Evolutionary conservation across 2,888 invertebrate species (phyloP), one percentile per base, ranked within the genome.

Genomic region (Hypselothyrea guttata): DNA sequence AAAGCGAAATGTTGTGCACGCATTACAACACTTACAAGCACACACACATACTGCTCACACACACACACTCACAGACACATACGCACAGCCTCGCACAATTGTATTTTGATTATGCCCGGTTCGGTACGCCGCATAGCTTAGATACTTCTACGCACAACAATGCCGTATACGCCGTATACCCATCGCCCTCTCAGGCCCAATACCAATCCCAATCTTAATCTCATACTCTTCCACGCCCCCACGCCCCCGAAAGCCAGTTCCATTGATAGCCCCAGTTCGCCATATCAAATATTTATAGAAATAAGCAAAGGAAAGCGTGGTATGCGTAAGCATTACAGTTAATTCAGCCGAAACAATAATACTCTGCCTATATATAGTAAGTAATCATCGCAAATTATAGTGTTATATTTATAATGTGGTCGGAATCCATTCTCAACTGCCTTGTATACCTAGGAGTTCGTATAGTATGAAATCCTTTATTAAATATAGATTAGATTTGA

Each of bases 101-200:
- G 83, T 78, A 78, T 84, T 78, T 84, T 78, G 77, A 78, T 78
- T 78, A 78, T 78, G 77, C 85, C 77, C 77, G 77, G 77, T 84
- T 84, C 62, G 83, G 85, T 78, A 84, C 85, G 85, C 85, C 85
- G 77, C 77, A 78, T 78, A 84, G 79, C 83, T 82, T 60, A 78
- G 62, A 84, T 82, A 84, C 72, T 84, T 78, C 83, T 78, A 78
- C 83, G 85, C 77, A 78, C 77, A 78, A 84, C 77, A 78, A 78
- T 78, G 77, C 84, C 59, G n/a, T n/a, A n/a, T n/a, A 77, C 60
- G 55, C 42, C 60, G 47, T 57, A 53, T 57, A 47, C 41, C 59
- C 57, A 16, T 7, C 8, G 16, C 11, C 22, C 38, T 42, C 9
- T 30, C 37, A 9, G 16, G 7, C 12, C 33, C 44, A 44, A 35